These are phyloP conservation scores for Pectinophora gossypiella DNA, from an alignment of 1,140 invertebrate genomes.

Conservation along the genomic window DNA sequence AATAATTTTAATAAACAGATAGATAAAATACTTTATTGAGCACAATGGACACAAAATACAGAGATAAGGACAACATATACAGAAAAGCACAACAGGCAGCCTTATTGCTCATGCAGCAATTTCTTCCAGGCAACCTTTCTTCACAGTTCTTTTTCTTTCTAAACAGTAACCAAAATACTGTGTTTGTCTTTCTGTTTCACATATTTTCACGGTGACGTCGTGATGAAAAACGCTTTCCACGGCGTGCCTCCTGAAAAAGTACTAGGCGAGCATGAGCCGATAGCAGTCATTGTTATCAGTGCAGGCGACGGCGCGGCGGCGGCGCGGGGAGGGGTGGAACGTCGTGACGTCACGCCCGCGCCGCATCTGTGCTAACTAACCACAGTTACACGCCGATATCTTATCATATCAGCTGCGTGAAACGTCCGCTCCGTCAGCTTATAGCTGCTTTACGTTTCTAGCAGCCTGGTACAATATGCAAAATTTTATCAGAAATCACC, in stretches of 20 bases:
- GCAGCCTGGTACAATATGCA: conserved; percentile 24
- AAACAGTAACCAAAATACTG: no score
- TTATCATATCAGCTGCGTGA: conserved; percentile 30
- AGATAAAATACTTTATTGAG: no score
- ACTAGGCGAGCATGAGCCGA: conserved; percentile 49
- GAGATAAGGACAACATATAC: no score
- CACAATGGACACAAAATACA: no score
- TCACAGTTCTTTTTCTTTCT: no score
- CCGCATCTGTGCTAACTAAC: conserved; percentile 31
- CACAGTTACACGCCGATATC: conserved; percentile 32
- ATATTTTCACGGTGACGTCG: conserved; percentile 22
- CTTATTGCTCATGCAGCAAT: no score
- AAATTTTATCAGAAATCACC: conserved; percentile 22
- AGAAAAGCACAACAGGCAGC: no score
- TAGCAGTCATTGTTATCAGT: conserved; percentile 45
- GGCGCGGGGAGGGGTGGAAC: conserved; percentile 14
- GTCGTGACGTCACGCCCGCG: conserved; percentile 28
- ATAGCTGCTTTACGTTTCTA: conserved; percentile 14
- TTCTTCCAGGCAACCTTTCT: no score
- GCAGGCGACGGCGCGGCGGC: conserved; percentile 12
- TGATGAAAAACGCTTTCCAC: conserved; percentile 45
- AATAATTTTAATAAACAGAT: no score
- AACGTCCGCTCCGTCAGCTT: not conserved
- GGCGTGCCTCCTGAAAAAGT: conserved; percentile 42
- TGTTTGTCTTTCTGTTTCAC: no score